These are phyloP conservation scores for Pangasius mekongensis DNA, from an alignment of 2,797 vertebrate genomes.

Conservation along the genomic window DNA sequence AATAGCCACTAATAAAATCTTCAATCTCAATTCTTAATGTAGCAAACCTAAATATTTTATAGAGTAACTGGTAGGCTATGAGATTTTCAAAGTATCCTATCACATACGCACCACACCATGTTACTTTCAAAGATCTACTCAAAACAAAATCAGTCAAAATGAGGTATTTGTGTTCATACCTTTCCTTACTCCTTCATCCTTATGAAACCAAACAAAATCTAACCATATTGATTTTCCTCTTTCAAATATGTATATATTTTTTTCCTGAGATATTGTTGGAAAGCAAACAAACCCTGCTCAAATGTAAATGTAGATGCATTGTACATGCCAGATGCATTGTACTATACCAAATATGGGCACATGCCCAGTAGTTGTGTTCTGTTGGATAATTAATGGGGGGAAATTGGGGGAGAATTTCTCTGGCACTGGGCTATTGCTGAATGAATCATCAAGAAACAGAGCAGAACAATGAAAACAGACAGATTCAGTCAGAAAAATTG, in stretches of 20 bases:
- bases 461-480: slow-evolving; percentile 49
- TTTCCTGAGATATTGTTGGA: neutral
- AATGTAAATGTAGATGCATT: no score
- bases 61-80: neutral
- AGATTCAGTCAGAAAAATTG: neutral
- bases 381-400: slow-evolving; percentile 19
- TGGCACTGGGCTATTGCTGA: neutral
- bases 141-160: neutral
- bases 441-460: slow-evolving; percentile 31
- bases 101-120: neutral
- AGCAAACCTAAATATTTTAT: neutral
- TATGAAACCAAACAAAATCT: neutral
- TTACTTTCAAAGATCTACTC: neutral
- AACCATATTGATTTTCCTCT: neutral
- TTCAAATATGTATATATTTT: neutral
- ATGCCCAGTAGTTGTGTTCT: neutral
- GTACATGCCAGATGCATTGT: neutral
- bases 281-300: neutral
- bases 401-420: slow-evolving; percentile 14
- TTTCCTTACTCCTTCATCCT: neutral
- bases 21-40: neutral
- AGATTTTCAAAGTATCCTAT: neutral
- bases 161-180: neutral
- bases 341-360: slow-evolving; percentile 20
- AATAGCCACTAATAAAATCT: neutral